These are phyloP conservation scores for Drosophila teissieri DNA, from an alignment of 1,140 invertebrate species.

Conservation along the genomic window DNA sequence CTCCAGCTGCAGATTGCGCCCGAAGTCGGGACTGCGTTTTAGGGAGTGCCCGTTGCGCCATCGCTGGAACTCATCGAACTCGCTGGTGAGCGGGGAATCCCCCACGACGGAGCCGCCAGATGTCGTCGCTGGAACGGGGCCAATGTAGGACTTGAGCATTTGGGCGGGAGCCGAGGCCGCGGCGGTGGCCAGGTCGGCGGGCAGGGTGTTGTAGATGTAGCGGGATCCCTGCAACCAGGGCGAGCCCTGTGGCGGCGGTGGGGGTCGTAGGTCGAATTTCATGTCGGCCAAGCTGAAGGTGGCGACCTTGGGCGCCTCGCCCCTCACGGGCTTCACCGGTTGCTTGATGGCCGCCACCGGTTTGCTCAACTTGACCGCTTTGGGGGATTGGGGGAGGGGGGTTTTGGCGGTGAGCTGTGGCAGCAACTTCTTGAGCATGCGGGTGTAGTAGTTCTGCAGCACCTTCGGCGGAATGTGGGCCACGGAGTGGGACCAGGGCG, in stretches of 20 bases:
- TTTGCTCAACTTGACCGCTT: constrained; percentile 32
- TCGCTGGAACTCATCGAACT: constrained; percentile 85
- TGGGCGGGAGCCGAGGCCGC: constrained; percentile 54
- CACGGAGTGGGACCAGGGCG: constrained; percentile 50
- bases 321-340: constrained; percentile 46
- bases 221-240: constrained; percentile 71
- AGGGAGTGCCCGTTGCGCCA: constrained; percentile 75
- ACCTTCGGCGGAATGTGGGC: constrained; percentile 73
- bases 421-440: constrained; percentile 77
- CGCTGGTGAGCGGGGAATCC: constrained; percentile 27
- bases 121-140: constrained; percentile 75
- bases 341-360: constrained; percentile 38
- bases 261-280: constrained; percentile 72
- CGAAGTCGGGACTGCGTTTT: constrained; percentile 85
- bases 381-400: constrained; percentile 3
- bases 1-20: constrained; percentile 89
- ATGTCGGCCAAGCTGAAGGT: constrained; percentile 75
- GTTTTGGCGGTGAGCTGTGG: constrained; percentile 51
- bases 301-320: constrained; percentile 65
- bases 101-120: constrained; percentile 3
- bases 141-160: constrained; percentile 65
- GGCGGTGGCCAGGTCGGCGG: constrained; percentile 61
- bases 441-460: constrained; percentile 72
- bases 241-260: constrained; percentile 66
- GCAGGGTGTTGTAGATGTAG: constrained; percentile 78